Base-by-base conservation (phyloP, 2,113 vertebrate genomes). In the Xerus inauris region DNA sequence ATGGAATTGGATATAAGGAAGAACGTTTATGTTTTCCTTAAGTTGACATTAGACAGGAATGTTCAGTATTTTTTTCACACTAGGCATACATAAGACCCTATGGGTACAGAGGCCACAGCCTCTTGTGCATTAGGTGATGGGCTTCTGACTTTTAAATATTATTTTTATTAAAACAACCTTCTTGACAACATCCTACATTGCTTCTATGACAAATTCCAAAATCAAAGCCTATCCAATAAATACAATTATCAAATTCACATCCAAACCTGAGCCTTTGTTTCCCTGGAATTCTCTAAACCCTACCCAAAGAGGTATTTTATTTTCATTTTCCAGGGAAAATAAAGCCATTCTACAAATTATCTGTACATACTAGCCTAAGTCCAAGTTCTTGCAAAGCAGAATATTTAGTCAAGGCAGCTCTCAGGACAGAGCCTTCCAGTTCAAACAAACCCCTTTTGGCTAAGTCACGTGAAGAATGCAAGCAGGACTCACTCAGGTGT, bases 391-490 rank as follows among this genome's bases (percentile, higher is more conserved):
- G 45, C 24, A 40, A 71, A 95, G 79, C 73, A 75, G 47, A 91
- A 72, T 85, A 42, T 67, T 30, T 75, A 47, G 69, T 77, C 79
- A 81, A 73, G 67, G 64, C 79, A 83, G 38, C 59, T 89, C 49
- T 89, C n/a, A 40, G 30, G 10, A 26, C 26, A 17, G 89, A 85
- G 80, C 8, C 13, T 54, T 76, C 87, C 26, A 59, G 59, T 75
- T 32, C 75, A 54, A 94, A 84, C 13, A 97, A 77, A 87, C 14
- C 16, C 75, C 49, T 26, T 89, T 75, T 76, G 90, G 85, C 92
- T 94, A 92, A 96, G 85, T 82, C 95, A 64, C 79, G 76, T 77
- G 92, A 97, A 94, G 97, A 84, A 86, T 85, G 59, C 73, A 59
- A 87, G 24, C 19, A 19, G 0, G 3, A 45, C 80, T 91, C 85